A percentile compares a stretch with the other conserved stretches of the same genome.
Evolutionary conservation across 1,140 invertebrate species (phyloP).

Genomic region (Berghia stephanieae): DNA sequence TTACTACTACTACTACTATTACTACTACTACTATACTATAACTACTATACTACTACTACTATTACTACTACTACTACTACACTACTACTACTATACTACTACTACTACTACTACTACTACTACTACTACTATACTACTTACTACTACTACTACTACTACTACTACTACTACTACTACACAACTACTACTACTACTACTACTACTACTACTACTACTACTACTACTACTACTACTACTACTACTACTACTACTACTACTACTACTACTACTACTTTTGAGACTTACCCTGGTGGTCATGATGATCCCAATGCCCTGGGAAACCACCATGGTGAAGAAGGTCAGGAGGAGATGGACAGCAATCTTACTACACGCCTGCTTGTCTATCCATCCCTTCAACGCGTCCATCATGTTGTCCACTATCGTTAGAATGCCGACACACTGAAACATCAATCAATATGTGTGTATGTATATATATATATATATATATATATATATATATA

Average conservation of each 20-base stretch:
- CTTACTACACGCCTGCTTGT: slow-evolving; percentile 45
- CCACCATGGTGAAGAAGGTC: slow-evolving; percentile 50
- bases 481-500: neutral
- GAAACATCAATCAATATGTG: slow-evolving; percentile 14
- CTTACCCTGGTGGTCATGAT: slow-evolving; percentile 55
- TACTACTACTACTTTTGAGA: slow-evolving; percentile 10
- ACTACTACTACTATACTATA: too few relatives aligned
- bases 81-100: too few relatives aligned
- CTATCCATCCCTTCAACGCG: slow-evolving; percentile 43
- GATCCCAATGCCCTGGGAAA: slow-evolving; percentile 49
- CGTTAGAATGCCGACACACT: slow-evolving; percentile 55
- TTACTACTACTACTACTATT: slow-evolving; percentile 1
- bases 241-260: slow-evolving; percentile 2
- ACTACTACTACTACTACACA: too few relatives aligned
- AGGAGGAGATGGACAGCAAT: slow-evolving; percentile 51
- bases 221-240: slow-evolving; percentile 1
- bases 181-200: too few relatives aligned
- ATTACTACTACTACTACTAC: too few relatives aligned
- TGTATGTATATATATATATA: neutral
- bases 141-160: too few relatives aligned
- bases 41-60: too few relatives aligned
- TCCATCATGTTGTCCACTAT: slow-evolving; percentile 58
- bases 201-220: slow-evolving; percentile 2
- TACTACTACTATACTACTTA: too few relatives aligned
- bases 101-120: too few relatives aligned